Percentiles rank a stretch among this genome's conserved stretches.
Evolutionary conservation across 2,888 invertebrate species (phyloP).

Genomic region (Phytoseiulus persimilis): DNA sequence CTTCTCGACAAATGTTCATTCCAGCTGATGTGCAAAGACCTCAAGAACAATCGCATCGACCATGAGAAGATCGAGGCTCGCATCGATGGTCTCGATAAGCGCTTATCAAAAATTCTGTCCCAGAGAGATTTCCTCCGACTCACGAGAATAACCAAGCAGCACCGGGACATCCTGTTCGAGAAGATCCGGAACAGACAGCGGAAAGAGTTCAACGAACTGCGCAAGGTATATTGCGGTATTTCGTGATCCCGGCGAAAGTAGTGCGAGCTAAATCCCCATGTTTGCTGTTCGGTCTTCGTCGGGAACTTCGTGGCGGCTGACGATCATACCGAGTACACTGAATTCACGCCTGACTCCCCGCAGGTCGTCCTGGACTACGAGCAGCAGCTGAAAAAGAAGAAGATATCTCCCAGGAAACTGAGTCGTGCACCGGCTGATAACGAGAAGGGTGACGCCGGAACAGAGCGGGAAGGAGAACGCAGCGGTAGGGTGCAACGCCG

Average conservation of each 20-base stretch:
- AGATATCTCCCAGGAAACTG: background rate
- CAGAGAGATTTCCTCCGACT: background rate
- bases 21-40: constrained; percentile 28
- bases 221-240: background rate
- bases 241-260: too few species aligned
- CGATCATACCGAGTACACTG: background rate
- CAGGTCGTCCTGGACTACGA: background rate
- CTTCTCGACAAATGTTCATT: constrained; percentile 29
- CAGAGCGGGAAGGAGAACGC: background rate
- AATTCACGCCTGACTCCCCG: background rate
- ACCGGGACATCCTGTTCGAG: background rate
- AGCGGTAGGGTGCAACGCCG: background rate
- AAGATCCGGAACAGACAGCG: constrained; percentile 19
- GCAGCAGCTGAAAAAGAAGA: background rate
- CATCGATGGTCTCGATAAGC: background rate
- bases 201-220: constrained; percentile 8
- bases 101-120: background rate
- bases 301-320: background rate
- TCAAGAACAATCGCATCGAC: background rate
- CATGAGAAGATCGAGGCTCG: background rate
- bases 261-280: background rate
- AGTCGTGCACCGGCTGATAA: background rate
- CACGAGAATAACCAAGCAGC: background rate
- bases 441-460: background rate
- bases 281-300: background rate